Conservation (phyloP, 1,140 invertebrate species). For the Adelges cooleyi region DNA sequence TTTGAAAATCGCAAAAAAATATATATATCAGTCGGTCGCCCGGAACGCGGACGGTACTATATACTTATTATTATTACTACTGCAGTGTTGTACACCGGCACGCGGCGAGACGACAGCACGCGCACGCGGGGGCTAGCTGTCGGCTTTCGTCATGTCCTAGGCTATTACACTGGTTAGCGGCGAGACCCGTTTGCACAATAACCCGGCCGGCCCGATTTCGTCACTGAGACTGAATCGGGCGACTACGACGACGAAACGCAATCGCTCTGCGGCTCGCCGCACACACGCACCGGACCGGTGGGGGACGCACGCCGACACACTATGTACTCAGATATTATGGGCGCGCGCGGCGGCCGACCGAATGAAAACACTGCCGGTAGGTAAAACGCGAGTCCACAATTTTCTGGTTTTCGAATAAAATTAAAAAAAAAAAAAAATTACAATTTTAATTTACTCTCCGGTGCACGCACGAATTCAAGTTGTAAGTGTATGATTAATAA, state of each 20-base stretch:
- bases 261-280: conserved; percentile 18
- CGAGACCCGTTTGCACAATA: conserved; percentile 24
- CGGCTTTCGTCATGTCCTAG: conserved; percentile 25
- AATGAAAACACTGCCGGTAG: too few species aligned
- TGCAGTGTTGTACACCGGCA: not conserved
- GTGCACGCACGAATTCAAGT: not conserved
- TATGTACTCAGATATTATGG: not conserved
- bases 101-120: not conserved
- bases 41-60: too few species aligned
- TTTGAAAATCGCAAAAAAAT: too few species aligned
- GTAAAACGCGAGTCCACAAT: too few species aligned
- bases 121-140: conserved; percentile 8
- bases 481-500: not conserved
- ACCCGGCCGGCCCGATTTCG: conserved; percentile 24
- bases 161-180: conserved; percentile 15
- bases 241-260: conserved; percentile 21
- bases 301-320: conserved; percentile 7
- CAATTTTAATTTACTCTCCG: too few species aligned
- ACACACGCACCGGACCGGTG: conserved; percentile 9
- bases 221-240: conserved; percentile 26
- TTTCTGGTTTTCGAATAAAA: too few species aligned
- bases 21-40: too few species aligned
- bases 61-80: too few species aligned
- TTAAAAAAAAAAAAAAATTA: too few species aligned
- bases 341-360: not conserved